phyloP scores from a whole-genome alignment of 2,888 invertebrate species.

The Acutogordius australiensis region DNA sequence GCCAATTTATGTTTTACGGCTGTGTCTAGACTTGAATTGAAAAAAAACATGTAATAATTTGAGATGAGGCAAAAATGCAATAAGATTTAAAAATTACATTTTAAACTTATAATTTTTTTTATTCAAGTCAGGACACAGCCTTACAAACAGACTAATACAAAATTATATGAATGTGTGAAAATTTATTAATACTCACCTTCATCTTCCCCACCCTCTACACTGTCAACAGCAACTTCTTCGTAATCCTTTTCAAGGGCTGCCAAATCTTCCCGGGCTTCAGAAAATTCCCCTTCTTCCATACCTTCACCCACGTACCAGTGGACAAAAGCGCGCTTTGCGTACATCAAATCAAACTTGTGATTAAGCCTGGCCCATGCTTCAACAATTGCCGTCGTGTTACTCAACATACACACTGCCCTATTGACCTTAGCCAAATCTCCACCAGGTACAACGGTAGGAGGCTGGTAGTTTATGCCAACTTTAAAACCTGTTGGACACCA shows the following conservation, averaged over 20 bases:
- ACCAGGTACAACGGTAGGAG: constrained; percentile 55
- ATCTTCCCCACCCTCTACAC: constrained; percentile 10
- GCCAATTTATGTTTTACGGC: no score
- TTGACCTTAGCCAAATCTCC: constrained; percentile 41
- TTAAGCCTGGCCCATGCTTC: constrained; percentile 30
- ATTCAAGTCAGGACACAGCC: no score
- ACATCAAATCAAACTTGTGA: constrained; percentile 46
- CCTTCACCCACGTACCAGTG: constrained; percentile 38
- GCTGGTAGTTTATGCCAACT: constrained; percentile 34
- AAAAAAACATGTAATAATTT: no score
- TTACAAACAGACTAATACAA: no score
- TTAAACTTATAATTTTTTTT: no score
- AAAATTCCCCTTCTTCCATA: constrained; percentile 25
- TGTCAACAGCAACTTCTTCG: constrained; percentile 24
- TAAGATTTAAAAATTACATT: no score
- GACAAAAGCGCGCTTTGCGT: constrained; percentile 46
- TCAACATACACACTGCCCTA: constrained; percentile 26
- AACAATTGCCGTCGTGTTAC: constrained; percentile 27
- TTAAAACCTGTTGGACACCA: constrained; percentile 57
- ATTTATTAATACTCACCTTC: constrained; percentile 12
- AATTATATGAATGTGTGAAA: background rate
- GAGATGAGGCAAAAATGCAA: no score
- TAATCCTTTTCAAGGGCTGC: constrained; percentile 26
- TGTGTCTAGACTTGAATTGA: no score
- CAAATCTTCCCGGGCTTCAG: constrained; percentile 25